Conservation (phyloP, 2,888 invertebrate genomes). For the Portevinia maculata region DNA sequence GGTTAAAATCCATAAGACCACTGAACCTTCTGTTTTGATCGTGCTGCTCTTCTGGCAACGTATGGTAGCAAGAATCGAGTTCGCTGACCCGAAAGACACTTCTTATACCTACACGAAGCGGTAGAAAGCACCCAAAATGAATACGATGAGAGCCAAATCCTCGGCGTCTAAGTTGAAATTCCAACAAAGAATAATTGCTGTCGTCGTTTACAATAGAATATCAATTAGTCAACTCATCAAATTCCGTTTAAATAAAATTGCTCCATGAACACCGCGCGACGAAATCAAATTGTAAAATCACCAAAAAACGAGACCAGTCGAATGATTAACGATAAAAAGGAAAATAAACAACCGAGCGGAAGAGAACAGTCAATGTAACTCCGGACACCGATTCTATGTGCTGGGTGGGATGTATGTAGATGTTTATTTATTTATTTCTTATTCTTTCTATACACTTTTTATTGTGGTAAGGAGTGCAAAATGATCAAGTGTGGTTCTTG, state of each 20-base stretch:
- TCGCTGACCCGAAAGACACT: not conserved
- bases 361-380: slow-evolving; percentile 35
- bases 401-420: slow-evolving; percentile 13
- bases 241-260: slow-evolving; percentile 20
- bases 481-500: slow-evolving; percentile 6
- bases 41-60: no score
- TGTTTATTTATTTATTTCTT: slow-evolving; percentile 14
- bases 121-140: not conserved
- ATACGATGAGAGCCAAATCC: slow-evolving; percentile 6
- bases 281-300: slow-evolving; percentile 1
- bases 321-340: slow-evolving; percentile 39
- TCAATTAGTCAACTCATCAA: slow-evolving; percentile 31
- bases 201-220: slow-evolving; percentile 21
- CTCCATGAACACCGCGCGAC: slow-evolving; percentile 7
- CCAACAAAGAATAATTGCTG: slow-evolving; percentile 19
- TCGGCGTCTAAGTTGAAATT: slow-evolving; percentile 24
- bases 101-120: slow-evolving; percentile 7
- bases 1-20: not conserved
- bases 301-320: slow-evolving; percentile 18
- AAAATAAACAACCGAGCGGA: slow-evolving; percentile 54
- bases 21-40: no score
- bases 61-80: no score
- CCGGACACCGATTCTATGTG: slow-evolving; percentile 19
- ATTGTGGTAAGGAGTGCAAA: slow-evolving; percentile 72
- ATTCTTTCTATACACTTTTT: slow-evolving; percentile 24